Evolutionary conservation across 2,888 invertebrate species (phyloP), one percentile per base, ranked within the genome.

Genomic region (Cacoxenus indagator): DNA sequence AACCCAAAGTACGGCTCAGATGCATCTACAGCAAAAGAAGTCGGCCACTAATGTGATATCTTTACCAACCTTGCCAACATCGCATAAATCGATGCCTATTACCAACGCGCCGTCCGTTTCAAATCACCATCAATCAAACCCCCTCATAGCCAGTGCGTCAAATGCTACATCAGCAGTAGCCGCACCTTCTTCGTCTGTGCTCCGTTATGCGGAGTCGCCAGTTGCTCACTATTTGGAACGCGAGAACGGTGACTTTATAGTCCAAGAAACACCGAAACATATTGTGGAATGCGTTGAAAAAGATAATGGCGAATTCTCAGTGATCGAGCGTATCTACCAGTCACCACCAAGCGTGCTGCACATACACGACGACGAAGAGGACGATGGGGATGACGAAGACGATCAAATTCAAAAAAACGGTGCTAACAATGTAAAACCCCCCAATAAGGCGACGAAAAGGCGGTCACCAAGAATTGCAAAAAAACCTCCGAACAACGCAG

Each of bases 231-330:
- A 88, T 75, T 73, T 87, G 45, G 88, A 88, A 72, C 83, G 87
- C 2, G 88, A 88, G 8, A 88, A 88, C 69, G 88, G 88, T 2
- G 88, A 88, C 68, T 88, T 88, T 66, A 86, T 88, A 68, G 87
- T 88, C 8, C 88, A 87, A 69, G 88, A 88, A 72, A 86, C 86
- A 11, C 88, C 88, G 22, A 87, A 87, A 65, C 88, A 87, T 31
- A 84, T 87, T 70, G 87, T 88, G 1, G 87, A 88, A 70, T 88
- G 88, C 48, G 86, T 88, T 9, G 88, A 88, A 71, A 87, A 86
- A 65, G 88, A 88, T 19, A 84, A 87, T 73, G 88, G 88, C 0
- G 87, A 88, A 66, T 88, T 88, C 75, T 87, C 88, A 9, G 88
- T 88, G n/a, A 88, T 88, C 65, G 88, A 88, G 71, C 86, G 87